phyloP scores from a whole-genome alignment of 2,113 vertebrate genomes.

The Ictalurus furcatus region DNA sequence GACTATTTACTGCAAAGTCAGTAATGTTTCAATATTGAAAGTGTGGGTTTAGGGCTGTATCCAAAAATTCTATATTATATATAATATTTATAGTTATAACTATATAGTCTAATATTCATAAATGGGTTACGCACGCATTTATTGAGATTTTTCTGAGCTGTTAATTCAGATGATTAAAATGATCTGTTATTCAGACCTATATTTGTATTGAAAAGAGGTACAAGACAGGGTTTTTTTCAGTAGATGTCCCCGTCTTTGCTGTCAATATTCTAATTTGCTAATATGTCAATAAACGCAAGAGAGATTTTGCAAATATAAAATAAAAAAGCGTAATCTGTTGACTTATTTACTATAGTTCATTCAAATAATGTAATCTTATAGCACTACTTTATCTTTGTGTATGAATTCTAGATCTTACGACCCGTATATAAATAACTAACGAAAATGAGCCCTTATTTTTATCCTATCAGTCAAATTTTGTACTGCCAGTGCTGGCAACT shows the following conservation, averaged over 20 bases:
- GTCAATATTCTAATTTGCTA: not conserved
- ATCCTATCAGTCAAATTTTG: too few relatives aligned
- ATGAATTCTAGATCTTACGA: too few relatives aligned
- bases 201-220: too few relatives aligned
- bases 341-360: too few relatives aligned
- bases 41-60: not conserved
- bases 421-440: too few relatives aligned
- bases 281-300: not conserved
- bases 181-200: not conserved
- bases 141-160: not conserved
- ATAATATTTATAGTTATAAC: too few relatives aligned
- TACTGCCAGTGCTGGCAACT: too few relatives aligned
- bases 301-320: not conserved
- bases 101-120: too few relatives aligned
- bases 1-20: not conserved
- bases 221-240: not conserved
- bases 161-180: not conserved
- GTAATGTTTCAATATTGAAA: not conserved
- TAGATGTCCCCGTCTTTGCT: not conserved
- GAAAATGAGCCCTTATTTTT: too few relatives aligned
- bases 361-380: too few relatives aligned
- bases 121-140: not conserved
- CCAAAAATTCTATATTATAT: not conserved
- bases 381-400: too few relatives aligned
- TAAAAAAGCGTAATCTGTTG: not conserved